Evolutionary conservation across 2,888 invertebrate genomes (phyloP).

Genomic region (Acanthosoma haemorrhoidale): DNA sequence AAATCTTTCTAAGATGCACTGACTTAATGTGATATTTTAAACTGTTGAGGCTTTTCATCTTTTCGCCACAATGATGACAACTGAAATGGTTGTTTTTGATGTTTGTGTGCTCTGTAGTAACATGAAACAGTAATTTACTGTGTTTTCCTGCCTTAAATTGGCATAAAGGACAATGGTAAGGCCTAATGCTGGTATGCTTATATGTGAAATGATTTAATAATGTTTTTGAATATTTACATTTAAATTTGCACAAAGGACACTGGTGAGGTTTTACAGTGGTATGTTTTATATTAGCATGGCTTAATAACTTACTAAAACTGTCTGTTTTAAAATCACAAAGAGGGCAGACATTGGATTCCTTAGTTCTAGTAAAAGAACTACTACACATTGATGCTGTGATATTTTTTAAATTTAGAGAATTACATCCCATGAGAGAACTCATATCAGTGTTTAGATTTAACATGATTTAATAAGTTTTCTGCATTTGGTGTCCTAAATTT

Average conservation of each 20-base stretch:
- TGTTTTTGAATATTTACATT: not conserved
- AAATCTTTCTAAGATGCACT: not conserved
- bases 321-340: not conserved
- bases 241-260: not conserved
- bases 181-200: not conserved
- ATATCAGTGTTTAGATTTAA: too few species aligned
- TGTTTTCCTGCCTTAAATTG: not conserved
- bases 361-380: not conserved
- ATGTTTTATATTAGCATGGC: not conserved
- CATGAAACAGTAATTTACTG: not conserved
- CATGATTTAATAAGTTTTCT: too few species aligned
- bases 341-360: not conserved
- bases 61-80: not conserved
- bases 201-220: not conserved
- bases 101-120: not conserved
- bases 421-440: too few species aligned
- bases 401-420: too few species aligned
- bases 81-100: not conserved
- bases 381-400: too few species aligned
- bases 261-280: not conserved
- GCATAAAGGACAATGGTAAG: not conserved
- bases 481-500: too few species aligned
- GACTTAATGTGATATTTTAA: not conserved
- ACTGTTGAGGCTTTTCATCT: not conserved
- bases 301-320: not conserved